These are phyloP conservation scores for Glomeris maerens DNA, from an alignment of 1,140 invertebrate species.

Conservation along the genomic window DNA sequence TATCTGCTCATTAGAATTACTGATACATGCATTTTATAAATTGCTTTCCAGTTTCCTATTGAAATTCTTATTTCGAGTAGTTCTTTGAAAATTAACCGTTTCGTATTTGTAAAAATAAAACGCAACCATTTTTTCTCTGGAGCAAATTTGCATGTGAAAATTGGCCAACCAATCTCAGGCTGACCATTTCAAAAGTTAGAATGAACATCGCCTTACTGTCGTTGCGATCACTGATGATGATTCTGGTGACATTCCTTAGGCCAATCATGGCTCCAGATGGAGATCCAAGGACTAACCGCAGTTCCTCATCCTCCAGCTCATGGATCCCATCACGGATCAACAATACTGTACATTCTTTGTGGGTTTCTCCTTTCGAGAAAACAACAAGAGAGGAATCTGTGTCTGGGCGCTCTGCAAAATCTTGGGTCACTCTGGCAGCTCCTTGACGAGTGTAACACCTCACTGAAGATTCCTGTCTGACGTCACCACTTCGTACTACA, in stretches of 20 bases:
- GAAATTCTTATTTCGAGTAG: too few species aligned
- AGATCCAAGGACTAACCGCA: conserved; percentile 28
- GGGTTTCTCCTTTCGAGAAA: conserved; percentile 26
- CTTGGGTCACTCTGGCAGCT: conserved; percentile 26
- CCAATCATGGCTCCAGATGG: conserved; percentile 27
- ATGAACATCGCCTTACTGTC: conserved; percentile 31
- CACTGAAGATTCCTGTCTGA: conserved; percentile 25
- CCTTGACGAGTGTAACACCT: conserved; percentile 33
- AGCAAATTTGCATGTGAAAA: too few species aligned
- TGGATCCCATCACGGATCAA: conserved; percentile 26
- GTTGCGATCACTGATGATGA: conserved; percentile 27
- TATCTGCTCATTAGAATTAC: too few species aligned
- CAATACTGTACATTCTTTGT: conserved; percentile 26
- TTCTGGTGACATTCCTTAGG: conserved; percentile 21
- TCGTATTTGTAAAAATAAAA: too few species aligned
- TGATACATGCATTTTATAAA: too few species aligned
- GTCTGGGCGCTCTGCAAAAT: conserved; percentile 32
- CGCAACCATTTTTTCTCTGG: too few species aligned
- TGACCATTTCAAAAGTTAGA: too few species aligned
- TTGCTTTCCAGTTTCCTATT: too few species aligned
- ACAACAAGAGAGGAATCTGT: conserved; percentile 27
- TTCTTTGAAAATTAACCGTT: too few species aligned
- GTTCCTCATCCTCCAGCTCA: conserved; percentile 29
- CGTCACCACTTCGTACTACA: conserved; percentile 29
- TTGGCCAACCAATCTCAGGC: too few species aligned